phyloP scores from a whole-genome alignment of 2,797 vertebrate genomes.

The Perodicticus potto region DNA sequence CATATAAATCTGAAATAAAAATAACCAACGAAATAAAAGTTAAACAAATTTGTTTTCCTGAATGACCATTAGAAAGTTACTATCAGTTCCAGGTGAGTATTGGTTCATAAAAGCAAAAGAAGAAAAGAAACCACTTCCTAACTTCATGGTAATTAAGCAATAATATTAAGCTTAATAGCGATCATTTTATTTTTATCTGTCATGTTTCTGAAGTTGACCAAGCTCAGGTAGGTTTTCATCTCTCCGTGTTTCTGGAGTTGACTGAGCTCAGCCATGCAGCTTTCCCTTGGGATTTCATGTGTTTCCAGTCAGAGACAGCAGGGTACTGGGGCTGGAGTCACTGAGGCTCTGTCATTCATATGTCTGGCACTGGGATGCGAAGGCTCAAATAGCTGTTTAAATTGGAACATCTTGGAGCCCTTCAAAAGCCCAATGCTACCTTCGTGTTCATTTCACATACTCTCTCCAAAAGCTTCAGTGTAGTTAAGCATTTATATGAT shows the following conservation, averaged over 20 bases:
- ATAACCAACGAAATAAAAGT: no score
- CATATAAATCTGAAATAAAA: no score
- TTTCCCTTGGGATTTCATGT: background rate
- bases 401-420: background rate
- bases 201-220: background rate
- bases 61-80: background rate
- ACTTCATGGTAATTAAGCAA: background rate
- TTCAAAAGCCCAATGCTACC: background rate
- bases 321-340: fast-evolving
- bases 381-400: background rate
- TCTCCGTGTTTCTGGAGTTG: background rate
- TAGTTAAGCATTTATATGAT: background rate
- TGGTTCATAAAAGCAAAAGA: background rate
- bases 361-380: background rate
- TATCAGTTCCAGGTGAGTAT: background rate
- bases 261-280: background rate
- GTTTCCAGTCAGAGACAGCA: background rate
- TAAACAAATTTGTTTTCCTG: background rate
- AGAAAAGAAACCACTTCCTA: background rate
- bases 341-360: background rate
- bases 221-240: background rate
- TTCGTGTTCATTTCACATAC: background rate
- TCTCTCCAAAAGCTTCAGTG: background rate
- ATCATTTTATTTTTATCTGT: background rate
- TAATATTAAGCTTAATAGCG: no score